Evolutionary conservation across 2,113 vertebrate genomes (phyloP).

Genomic region (Tyrannus savana): DNA sequence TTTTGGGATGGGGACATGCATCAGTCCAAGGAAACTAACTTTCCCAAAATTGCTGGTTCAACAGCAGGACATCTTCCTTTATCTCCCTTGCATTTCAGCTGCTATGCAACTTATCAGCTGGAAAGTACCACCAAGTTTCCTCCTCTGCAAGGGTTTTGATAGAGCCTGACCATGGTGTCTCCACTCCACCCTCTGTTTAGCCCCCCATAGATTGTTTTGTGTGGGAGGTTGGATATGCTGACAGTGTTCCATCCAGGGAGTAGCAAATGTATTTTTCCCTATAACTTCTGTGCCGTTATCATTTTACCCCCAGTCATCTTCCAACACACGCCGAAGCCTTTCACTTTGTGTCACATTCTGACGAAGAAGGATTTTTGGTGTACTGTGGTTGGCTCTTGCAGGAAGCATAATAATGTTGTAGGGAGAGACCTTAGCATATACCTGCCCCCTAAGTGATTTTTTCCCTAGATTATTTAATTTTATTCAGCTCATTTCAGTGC

Average conservation of each 20-base stretch:
- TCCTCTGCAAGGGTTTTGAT: background rate
- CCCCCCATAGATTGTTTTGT: background rate
- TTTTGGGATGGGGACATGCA: background rate
- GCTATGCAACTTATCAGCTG: background rate
- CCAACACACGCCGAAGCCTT: background rate
- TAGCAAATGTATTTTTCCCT: background rate
- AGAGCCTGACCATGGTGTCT: background rate
- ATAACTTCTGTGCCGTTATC: background rate
- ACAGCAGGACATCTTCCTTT: background rate
- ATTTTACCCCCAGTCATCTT: background rate
- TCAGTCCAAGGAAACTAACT: background rate
- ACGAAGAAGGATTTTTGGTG: background rate
- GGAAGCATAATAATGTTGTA: background rate
- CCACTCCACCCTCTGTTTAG: accelerated
- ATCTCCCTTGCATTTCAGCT: background rate
- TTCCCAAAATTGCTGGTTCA: background rate
- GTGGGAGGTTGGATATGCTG: background rate
- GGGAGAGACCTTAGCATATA: background rate
- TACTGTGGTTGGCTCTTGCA: background rate
- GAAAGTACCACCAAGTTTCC: background rate
- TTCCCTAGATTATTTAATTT: background rate
- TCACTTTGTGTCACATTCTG: background rate
- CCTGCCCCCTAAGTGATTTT: background rate
- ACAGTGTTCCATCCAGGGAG: background rate
- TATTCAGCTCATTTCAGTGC: background rate